Evolutionary conservation across 2,888 invertebrate genomes (phyloP).

Genomic region (Colletes collaris): DNA sequence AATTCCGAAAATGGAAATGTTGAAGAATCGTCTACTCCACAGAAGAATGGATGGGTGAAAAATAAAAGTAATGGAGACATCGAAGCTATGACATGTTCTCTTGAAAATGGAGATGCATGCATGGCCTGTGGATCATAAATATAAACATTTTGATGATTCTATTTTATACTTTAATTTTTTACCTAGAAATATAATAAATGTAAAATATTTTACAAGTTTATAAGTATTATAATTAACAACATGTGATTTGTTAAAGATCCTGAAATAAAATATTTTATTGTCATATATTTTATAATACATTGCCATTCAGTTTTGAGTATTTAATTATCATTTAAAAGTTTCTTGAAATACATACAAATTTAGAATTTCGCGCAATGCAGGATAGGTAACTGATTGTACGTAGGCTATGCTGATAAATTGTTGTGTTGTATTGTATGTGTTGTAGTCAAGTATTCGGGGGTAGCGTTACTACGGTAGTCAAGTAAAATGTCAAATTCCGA

Average conservation of each 20-base stretch:
- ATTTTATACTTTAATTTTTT: slow-evolving; percentile 16
- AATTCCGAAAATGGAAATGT: slow-evolving; percentile 18
- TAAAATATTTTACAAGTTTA: slow-evolving; percentile 30
- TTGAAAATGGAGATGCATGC: slow-evolving; percentile 93
- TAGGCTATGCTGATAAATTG: neutral
- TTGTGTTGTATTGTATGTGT: slow-evolving; percentile 6
- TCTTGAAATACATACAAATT: neutral
- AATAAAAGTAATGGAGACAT: slow-evolving; percentile 82
- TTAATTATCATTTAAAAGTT: too few species aligned
- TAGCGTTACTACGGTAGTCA: slow-evolving; percentile 64
- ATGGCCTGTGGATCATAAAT: slow-evolving; percentile 92
- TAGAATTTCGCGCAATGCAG: slow-evolving; percentile 5
- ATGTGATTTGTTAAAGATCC: neutral
- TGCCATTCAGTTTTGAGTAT: neutral
- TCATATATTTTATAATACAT: too few species aligned
- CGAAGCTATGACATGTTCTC: slow-evolving; percentile 90
- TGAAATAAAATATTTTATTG: slow-evolving; percentile 19
- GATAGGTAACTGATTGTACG: slow-evolving; percentile 10
- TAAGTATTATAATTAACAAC: slow-evolving; percentile 21
- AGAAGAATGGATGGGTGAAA: slow-evolving; percentile 12
- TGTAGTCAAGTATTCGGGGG: slow-evolving; percentile 29
- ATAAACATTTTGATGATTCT: neutral
- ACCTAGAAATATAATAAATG: slow-evolving; percentile 13
- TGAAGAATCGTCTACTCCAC: slow-evolving; percentile 2
- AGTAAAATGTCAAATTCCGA: slow-evolving; percentile 58